A percentile compares a stretch with the other conserved stretches of the same genome.
Evolutionary conservation across 1,140 invertebrate genomes (phyloP).

Genomic region (Paraescarpia echinospica): DNA sequence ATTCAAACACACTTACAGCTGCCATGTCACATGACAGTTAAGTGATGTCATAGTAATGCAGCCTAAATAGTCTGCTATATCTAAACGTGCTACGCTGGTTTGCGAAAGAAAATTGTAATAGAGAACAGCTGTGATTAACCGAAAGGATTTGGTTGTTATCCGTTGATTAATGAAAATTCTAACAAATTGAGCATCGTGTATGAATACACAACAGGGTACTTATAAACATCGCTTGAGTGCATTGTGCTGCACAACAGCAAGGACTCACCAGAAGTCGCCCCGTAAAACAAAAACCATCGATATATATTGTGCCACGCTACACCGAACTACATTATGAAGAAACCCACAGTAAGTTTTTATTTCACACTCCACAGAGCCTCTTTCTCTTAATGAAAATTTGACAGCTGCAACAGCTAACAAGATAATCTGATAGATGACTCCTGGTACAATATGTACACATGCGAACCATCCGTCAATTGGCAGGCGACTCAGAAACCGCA

Average conservation of each 20-base stretch:
- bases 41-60: background rate
- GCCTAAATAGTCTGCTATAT: background rate
- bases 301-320: background rate
- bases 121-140: background rate
- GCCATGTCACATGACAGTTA: background rate
- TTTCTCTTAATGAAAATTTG: background rate
- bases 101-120: background rate
- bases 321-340: background rate
- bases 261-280: background rate
- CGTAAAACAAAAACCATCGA: background rate
- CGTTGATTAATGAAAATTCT: background rate
- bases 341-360: background rate
- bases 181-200: background rate
- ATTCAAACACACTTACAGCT: background rate
- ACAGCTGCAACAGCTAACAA: background rate
- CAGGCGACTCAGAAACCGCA: background rate
- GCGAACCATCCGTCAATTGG: too few species aligned
- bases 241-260: background rate
- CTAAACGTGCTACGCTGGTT: too few species aligned
- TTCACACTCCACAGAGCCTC: background rate
- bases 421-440: background rate
- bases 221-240: background rate
- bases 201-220: background rate
- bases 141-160: background rate
- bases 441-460: background rate